A percentile compares a stretch with the other conserved stretches of the same genome.
phyloP scores from a whole-genome alignment of 2,797 vertebrate species.

The Danionella dracula region DNA sequence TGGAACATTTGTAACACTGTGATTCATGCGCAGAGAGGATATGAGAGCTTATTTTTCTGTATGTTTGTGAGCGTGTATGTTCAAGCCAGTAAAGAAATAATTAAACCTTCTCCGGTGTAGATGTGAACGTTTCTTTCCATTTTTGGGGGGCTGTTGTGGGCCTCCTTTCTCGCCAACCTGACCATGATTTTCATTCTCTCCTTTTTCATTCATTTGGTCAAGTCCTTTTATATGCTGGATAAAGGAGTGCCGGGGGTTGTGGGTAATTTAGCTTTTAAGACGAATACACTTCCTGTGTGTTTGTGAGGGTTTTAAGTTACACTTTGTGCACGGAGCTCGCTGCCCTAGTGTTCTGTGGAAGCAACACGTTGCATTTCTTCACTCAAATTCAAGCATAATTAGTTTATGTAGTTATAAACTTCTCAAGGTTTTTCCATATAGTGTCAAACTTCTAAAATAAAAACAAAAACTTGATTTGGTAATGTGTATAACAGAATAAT shows the following conservation, averaged over 20 bases:
- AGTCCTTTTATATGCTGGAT: slow-evolving; percentile 72
- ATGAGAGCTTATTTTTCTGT: slow-evolving; percentile 68
- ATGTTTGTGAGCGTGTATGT: slow-evolving; percentile 70
- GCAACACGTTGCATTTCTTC: slow-evolving; percentile 15
- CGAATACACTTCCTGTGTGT: slow-evolving; percentile 58
- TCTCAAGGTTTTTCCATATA: too few species aligned
- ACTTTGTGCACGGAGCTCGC: slow-evolving; percentile 25
- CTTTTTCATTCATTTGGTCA: slow-evolving; percentile 72
- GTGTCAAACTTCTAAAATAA: too few species aligned
- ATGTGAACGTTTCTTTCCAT: background rate
- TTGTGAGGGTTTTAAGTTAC: slow-evolving; percentile 28
- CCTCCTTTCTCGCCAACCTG: slow-evolving; percentile 54
- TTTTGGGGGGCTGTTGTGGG: slow-evolving; percentile 17
- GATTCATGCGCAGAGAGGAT: slow-evolving; percentile 71
- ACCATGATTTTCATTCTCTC: slow-evolving; percentile 66
- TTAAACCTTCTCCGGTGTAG: slow-evolving; percentile 63
- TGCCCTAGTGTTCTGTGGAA: slow-evolving; percentile 40
- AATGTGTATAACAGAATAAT: too few species aligned
- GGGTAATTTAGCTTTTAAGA: slow-evolving; percentile 71
- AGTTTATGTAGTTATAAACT: too few species aligned
- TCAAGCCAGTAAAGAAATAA: slow-evolving; percentile 83
- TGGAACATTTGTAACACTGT: slow-evolving; percentile 81
- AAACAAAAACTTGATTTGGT: too few species aligned
- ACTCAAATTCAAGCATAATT: background rate
- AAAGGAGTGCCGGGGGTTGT: slow-evolving; percentile 71